phyloP scores from a whole-genome alignment of 2,888 invertebrate genomes.

The Euspilapteryx auroguttella region DNA sequence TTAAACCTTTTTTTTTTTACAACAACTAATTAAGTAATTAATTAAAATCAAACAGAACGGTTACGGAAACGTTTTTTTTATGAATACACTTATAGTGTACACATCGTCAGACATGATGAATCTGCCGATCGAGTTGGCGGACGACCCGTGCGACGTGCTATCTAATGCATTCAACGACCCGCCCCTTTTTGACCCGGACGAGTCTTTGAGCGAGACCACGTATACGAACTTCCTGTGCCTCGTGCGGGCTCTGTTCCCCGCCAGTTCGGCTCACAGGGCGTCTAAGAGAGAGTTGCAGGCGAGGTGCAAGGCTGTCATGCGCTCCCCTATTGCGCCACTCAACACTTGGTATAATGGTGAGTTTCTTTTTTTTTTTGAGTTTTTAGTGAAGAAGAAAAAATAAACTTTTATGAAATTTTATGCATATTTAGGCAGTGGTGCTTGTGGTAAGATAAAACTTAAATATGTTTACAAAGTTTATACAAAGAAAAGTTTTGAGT shows the following conservation, averaged over 20 bases:
- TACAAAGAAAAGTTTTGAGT: too few relatives aligned
- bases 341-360: conserved; percentile 77
- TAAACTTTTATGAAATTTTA: too few relatives aligned
- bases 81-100: too few relatives aligned
- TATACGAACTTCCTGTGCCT: conserved; percentile 87
- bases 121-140: conserved; percentile 73
- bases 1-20: too few relatives aligned
- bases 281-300: conserved; percentile 75
- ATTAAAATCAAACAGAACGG: too few relatives aligned
- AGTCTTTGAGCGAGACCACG: conserved; percentile 73
- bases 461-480: too few relatives aligned
- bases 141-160: conserved; percentile 45
- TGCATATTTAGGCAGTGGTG: too few relatives aligned
- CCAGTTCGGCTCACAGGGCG: conserved; percentile 82
- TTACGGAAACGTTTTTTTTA: too few relatives aligned
- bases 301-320: conserved; percentile 72
- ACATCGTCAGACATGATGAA: conserved; percentile 82
- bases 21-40: too few relatives aligned
- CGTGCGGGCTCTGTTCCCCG: conserved; percentile 84
- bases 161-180: background rate
- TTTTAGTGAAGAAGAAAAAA: too few relatives aligned
- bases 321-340: conserved; percentile 78
- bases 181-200: conserved; percentile 19
- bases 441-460: too few relatives aligned
- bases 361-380: conserved; percentile 14